Conservation (phyloP, 2,888 invertebrate genomes). For the Ormyrus labotus region DNA sequence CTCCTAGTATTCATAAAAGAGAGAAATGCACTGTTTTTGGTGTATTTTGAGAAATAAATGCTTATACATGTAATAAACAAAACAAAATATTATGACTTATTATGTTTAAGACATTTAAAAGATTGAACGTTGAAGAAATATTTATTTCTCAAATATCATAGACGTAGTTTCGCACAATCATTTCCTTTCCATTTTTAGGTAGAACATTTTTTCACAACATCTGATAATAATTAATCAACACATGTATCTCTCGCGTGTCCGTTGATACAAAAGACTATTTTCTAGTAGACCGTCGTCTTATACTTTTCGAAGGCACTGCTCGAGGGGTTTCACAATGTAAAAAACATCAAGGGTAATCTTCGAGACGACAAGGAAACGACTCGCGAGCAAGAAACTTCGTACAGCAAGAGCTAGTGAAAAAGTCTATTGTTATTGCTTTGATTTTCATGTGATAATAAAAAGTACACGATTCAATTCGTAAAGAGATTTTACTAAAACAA, state of each 20-base stretch:
- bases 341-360: slow-evolving; percentile 41
- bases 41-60: slow-evolving; percentile 32
- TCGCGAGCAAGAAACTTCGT: slow-evolving; percentile 46
- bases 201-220: slow-evolving; percentile 12
- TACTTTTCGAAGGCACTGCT: slow-evolving; percentile 73
- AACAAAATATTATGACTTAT: not conserved
- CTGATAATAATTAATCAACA: slow-evolving; percentile 30
- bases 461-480: not conserved
- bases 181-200: slow-evolving; percentile 20
- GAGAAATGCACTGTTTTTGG: slow-evolving; percentile 20
- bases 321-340: slow-evolving; percentile 60
- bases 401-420: slow-evolving; percentile 23
- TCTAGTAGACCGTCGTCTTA: slow-evolving; percentile 69
- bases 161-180: slow-evolving; percentile 18
- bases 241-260: slow-evolving; percentile 51
- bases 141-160: slow-evolving; percentile 31
- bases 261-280: slow-evolving; percentile 66
- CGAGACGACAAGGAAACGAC: slow-evolving; percentile 53
- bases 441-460: slow-evolving; percentile 6
- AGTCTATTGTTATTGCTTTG: slow-evolving; percentile 20
- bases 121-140: slow-evolving; percentile 18
- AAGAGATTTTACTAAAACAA: not conserved
- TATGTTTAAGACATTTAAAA: not conserved
- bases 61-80: not conserved
- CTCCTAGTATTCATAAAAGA: slow-evolving; percentile 27